These are phyloP conservation scores for Polia nebulosa DNA, from an alignment of 2,888 invertebrate genomes.

Conservation along the genomic window DNA sequence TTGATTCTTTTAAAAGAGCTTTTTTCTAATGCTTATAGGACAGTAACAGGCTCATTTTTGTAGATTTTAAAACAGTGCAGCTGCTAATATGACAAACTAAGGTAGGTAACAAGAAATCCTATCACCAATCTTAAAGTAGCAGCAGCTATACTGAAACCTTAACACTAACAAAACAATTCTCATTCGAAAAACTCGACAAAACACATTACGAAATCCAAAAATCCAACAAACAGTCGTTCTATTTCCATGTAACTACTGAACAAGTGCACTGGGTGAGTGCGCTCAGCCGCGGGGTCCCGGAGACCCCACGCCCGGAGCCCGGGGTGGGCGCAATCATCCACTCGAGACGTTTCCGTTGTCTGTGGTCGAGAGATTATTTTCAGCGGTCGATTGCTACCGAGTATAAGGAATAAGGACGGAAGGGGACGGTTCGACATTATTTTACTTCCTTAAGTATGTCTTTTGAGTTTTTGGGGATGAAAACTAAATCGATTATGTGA, in stretches of 20 bases:
- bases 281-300: conserved; percentile 69
- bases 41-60: no score
- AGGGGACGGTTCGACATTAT: conserved; percentile 40
- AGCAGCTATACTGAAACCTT: not conserved
- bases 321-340: conserved; percentile 86
- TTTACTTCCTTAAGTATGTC: conserved; percentile 22
- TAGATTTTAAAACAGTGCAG: not conserved
- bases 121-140: not conserved
- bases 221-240: conserved; percentile 41
- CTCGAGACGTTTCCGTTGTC: conserved; percentile 88
- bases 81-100: not conserved
- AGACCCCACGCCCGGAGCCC: conserved; percentile 77
- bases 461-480: conserved; percentile 11
- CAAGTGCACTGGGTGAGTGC: conserved; percentile 66
- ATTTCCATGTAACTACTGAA: conserved; percentile 51
- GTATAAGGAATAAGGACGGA: conserved; percentile 42
- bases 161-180: not conserved
- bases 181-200: conserved; percentile 5
- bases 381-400: conserved; percentile 57
- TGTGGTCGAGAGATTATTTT: conserved; percentile 72
- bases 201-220: conserved; percentile 26
- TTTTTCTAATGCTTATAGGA: not conserved
- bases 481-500: not conserved
- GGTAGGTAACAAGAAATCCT: not conserved
- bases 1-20: not conserved